phyloP scores from a whole-genome alignment of 2,797 vertebrate species.

The Vultur gryphus region DNA sequence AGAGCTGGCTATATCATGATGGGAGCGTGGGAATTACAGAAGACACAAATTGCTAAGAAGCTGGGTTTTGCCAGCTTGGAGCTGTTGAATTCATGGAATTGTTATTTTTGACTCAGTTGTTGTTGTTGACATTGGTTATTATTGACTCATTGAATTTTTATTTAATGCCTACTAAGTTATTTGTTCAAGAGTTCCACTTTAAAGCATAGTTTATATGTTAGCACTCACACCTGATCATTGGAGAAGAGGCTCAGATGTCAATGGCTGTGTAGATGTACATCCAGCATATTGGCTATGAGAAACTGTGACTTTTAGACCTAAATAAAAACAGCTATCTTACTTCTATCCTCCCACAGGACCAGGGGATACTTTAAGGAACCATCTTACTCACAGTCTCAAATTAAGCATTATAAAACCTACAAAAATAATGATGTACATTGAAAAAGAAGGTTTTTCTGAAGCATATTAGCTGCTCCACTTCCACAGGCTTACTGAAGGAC shows the following conservation, averaged over 20 bases:
- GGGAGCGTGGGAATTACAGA: background rate
- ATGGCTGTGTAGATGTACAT: background rate
- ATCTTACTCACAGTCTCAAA: background rate
- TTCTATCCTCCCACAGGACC: background rate
- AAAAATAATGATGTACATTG: background rate
- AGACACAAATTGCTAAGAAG: background rate
- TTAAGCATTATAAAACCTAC: background rate
- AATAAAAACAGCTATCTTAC: background rate
- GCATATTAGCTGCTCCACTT: background rate
- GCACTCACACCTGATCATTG: background rate
- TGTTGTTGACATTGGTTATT: background rate
- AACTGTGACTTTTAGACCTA: background rate
- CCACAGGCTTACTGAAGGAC: background rate
- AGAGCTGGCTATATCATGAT: background rate
- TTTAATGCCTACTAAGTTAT: background rate
- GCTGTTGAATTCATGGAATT: background rate
- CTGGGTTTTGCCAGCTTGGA: background rate
- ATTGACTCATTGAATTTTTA: background rate
- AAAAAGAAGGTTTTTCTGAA: background rate
- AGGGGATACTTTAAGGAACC: background rate
- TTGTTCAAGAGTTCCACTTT: background rate
- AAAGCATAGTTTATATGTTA: background rate
- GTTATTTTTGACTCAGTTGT: background rate
- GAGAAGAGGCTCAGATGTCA: background rate
- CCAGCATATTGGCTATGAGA: background rate